A percentile compares a stretch with the other conserved stretches of the same genome.
These are phyloP conservation scores for Andrena hattorfiana DNA, from an alignment of 2,888 invertebrate genomes.

Conservation along the genomic window DNA sequence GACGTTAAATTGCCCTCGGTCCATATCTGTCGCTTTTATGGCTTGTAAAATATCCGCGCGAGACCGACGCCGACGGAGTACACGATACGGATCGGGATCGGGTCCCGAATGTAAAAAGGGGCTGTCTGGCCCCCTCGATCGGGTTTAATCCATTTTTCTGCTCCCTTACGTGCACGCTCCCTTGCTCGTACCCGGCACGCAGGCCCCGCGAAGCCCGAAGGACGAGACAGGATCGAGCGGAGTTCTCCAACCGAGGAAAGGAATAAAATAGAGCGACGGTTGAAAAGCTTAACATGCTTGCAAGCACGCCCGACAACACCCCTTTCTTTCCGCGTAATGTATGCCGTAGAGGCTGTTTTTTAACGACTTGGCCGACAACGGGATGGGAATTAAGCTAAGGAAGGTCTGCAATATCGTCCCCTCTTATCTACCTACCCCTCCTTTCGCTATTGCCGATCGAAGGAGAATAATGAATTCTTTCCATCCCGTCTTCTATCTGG, in stretches of 20 bases:
- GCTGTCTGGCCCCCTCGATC: conserved; percentile 31
- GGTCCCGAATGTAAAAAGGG: conserved; percentile 48
- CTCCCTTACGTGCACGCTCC: conserved; percentile 37
- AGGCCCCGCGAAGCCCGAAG: conserved; percentile 58
- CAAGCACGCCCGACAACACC: conserved; percentile 59
- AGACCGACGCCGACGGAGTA: conserved; percentile 4
- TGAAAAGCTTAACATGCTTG: conserved; percentile 71
- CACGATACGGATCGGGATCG: conserved; percentile 41
- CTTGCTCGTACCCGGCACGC: neutral
- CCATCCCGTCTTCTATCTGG: neutral
- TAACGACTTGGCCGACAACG: conserved; percentile 55
- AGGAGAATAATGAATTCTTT: neutral
- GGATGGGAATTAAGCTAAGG: conserved; percentile 43
- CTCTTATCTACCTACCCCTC: conserved; percentile 1
- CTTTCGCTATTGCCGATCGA: neutral
- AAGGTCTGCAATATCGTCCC: neutral
- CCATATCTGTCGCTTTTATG: conserved; percentile 66
- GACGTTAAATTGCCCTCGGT: conserved; percentile 45
- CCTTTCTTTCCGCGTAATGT: conserved; percentile 56
- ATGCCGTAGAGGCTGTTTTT: conserved; percentile 69
- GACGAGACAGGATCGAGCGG: conserved; percentile 63
- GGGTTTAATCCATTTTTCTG: conserved; percentile 58
- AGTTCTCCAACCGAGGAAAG: conserved; percentile 53
- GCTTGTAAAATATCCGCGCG: conserved; percentile 60
- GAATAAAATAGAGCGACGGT: conserved; percentile 78